A percentile compares a stretch with the other conserved stretches of the same genome.
Evolutionary conservation across 1,140 invertebrate species (phyloP).

Genomic region (Procambarus virginalis): DNA sequence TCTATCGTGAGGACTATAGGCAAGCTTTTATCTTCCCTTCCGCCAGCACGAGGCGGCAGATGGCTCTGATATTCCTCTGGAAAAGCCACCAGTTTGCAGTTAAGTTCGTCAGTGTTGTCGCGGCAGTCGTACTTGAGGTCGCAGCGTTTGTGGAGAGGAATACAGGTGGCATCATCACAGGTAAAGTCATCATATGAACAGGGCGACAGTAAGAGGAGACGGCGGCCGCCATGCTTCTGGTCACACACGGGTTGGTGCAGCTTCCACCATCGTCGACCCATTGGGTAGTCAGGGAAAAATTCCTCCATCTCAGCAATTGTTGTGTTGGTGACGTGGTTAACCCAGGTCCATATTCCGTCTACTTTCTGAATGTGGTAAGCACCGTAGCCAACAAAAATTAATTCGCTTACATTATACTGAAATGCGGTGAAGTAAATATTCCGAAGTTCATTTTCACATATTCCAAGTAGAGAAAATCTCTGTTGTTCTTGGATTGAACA

Average conservation of each 20-base stretch:
- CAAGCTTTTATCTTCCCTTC: neutral
- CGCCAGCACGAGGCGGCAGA: slow-evolving; percentile 35
- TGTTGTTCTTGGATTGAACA: slow-evolving; percentile 47
- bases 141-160: slow-evolving; percentile 45
- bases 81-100: slow-evolving; percentile 74
- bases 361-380: too few species aligned
- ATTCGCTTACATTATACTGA: slow-evolving; percentile 39
- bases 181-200: slow-evolving; percentile 34
- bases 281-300: neutral
- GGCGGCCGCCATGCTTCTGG: neutral
- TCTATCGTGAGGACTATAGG: slow-evolving; percentile 20
- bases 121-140: slow-evolving; percentile 69
- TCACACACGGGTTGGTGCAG: slow-evolving; percentile 34
- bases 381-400: slow-evolving; percentile 63
- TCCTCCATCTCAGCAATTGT: neutral
- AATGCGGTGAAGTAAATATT: slow-evolving; percentile 61
- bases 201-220: slow-evolving; percentile 20
- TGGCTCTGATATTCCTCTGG: slow-evolving; percentile 50
- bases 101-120: slow-evolving; percentile 83
- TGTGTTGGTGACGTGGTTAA: neutral
- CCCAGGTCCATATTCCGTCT: neutral
- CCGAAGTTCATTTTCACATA: slow-evolving; percentile 54
- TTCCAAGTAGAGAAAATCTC: slow-evolving; percentile 50
- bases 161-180: slow-evolving; percentile 57
- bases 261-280: slow-evolving; percentile 64